Conservation (phyloP, 1,140 invertebrate species). For the Hestina assimilis region DNA sequence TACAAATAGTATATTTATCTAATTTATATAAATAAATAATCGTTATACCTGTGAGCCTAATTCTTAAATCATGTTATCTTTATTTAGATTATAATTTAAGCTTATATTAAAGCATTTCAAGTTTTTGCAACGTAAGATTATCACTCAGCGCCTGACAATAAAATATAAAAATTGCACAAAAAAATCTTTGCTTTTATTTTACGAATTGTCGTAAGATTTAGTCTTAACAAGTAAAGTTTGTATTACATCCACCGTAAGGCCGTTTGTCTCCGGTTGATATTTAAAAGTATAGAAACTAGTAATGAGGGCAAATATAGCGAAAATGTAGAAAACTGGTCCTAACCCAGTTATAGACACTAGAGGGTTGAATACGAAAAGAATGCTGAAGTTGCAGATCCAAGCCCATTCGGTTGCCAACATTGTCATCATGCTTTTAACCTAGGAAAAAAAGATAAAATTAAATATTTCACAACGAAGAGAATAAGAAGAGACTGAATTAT, state of each 20-base stretch:
- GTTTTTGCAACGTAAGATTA: too few species aligned
- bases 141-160: too few species aligned
- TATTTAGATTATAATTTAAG: too few species aligned
- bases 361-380: slow-evolving; percentile 54
- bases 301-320: slow-evolving; percentile 64
- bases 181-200: too few species aligned
- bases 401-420: slow-evolving; percentile 51
- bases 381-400: slow-evolving; percentile 52
- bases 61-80: too few species aligned
- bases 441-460: slow-evolving; percentile 19
- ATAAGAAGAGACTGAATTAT: too few species aligned
- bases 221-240: slow-evolving; percentile 30
- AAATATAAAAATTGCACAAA: too few species aligned
- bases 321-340: slow-evolving; percentile 77
- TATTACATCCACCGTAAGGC: slow-evolving; percentile 38
- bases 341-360: slow-evolving; percentile 64
- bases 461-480: not conserved
- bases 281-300: slow-evolving; percentile 76
- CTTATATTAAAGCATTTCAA: too few species aligned
- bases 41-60: too few species aligned
- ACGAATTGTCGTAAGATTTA: too few species aligned
- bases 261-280: slow-evolving; percentile 83
- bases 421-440: slow-evolving; percentile 52
- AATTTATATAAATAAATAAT: too few species aligned
- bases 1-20: too few species aligned